A percentile compares a stretch with the other conserved stretches of the same genome.
phyloP scores from a whole-genome alignment of 2,113 vertebrate genomes.

The Rhadina sibilatrix region DNA sequence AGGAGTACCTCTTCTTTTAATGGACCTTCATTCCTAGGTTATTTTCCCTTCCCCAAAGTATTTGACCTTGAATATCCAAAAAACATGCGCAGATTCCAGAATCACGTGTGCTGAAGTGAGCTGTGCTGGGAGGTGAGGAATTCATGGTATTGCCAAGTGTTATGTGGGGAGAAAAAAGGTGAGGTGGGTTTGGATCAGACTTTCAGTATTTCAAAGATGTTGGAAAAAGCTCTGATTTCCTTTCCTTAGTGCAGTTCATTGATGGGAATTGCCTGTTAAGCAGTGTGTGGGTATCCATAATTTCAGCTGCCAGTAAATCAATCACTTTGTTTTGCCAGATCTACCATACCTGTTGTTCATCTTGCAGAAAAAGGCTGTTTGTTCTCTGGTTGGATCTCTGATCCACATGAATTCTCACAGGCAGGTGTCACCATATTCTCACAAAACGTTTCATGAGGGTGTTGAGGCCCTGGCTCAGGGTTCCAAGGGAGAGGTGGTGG shows the following conservation, averaged over 20 bases:
- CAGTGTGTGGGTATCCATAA: accelerated
- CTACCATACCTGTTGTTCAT: not conserved
- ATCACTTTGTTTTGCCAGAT: not conserved
- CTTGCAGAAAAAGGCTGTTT: not conserved
- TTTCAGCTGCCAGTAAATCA: not conserved
- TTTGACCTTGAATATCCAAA: not conserved
- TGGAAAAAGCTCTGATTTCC: not conserved
- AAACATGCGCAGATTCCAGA: not conserved
- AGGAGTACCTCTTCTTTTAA: not conserved
- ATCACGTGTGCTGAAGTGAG: accelerated
- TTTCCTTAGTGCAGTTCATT: not conserved
- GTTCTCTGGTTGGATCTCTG: not conserved
- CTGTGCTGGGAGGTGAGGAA: not conserved
- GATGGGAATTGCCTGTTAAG: not conserved
- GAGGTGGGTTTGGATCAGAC: not conserved
- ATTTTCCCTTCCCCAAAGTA: not conserved
- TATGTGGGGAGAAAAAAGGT: not conserved
- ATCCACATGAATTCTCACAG: not conserved
- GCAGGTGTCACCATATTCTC: not conserved
- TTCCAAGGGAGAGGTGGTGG: not conserved
- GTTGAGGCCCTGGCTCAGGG: not conserved
- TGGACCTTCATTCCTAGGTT: not conserved
- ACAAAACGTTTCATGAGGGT: not conserved
- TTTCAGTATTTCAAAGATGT: not conserved
- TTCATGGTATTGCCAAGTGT: not conserved